These are phyloP conservation scores for Prunella fulvescens DNA, from an alignment of 2,113 vertebrate species.

Conservation along the genomic window DNA sequence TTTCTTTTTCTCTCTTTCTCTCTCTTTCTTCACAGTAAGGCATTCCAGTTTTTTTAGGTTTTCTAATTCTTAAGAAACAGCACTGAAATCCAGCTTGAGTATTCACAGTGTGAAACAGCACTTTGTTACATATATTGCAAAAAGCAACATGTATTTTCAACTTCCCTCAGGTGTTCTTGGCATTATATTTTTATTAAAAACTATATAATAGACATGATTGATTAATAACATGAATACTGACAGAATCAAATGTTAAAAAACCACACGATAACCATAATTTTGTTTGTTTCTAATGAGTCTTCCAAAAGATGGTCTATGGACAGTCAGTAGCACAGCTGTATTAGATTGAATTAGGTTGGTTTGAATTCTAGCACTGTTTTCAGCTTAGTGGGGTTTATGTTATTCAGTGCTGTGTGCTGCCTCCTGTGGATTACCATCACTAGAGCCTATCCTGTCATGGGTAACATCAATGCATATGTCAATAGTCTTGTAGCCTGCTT, in stretches of 20 bases:
- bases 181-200: neutral
- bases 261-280: neutral
- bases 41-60: neutral
- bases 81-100: neutral
- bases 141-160: neutral
- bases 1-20: neutral
- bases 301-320: neutral
- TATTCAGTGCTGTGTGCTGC: neutral
- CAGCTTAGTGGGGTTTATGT: neutral
- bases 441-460: neutral
- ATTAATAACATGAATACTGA: neutral
- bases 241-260: neutral
- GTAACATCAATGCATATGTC: neutral
- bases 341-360: neutral
- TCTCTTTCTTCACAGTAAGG: neutral
- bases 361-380: neutral
- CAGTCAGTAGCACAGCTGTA: neutral
- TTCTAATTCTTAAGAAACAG: neutral
- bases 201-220: neutral
- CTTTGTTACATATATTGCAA: neutral
- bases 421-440: neutral
- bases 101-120: neutral
- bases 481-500: neutral
- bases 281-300: neutral
- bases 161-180: neutral